Evolutionary conservation across 2,797 vertebrate species (phyloP).

Genomic region (Gymnoscopelus braueri): DNA sequence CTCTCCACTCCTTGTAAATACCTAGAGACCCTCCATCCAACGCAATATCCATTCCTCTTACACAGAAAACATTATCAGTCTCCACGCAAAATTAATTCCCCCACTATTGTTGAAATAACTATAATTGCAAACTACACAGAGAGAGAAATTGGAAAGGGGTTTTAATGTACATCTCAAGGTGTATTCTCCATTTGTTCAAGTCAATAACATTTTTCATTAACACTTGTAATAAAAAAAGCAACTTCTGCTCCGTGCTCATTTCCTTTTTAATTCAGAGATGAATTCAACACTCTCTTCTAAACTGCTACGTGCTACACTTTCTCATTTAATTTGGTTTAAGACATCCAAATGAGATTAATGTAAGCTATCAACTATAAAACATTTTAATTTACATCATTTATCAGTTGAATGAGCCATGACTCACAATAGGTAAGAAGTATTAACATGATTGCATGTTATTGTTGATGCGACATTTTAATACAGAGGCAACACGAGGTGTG

Average conservation of each 20-base stretch:
- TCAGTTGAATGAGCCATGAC: conserved; percentile 81
- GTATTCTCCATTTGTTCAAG: conserved; percentile 87
- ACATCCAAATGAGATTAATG: conserved; percentile 84
- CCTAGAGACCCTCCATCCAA: conserved; percentile 86
- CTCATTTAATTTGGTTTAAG: conserved; percentile 82
- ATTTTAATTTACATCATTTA: conserved; percentile 87
- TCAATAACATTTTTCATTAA: conserved; percentile 89
- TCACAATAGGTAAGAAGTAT: conserved; percentile 82
- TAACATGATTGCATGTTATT: conserved; percentile 75
- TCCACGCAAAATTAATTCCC: conserved; percentile 87
- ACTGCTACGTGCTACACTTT: conserved; percentile 77
- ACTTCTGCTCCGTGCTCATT: conserved; percentile 77
- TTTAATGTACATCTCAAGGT: conserved; percentile 92
- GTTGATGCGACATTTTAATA: conserved; percentile 74
- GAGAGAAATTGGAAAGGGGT: conserved; percentile 84
- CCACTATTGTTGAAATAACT: conserved; percentile 85
- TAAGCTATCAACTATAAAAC: conserved; percentile 78
- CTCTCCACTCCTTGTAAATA: conserved; percentile 82
- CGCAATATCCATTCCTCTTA: conserved; percentile 84
- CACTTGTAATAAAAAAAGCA: conserved; percentile 80
- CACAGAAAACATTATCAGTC: conserved; percentile 83
- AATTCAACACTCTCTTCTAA: conserved; percentile 76
- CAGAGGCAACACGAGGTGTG: conserved; percentile 64
- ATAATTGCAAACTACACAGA: conserved; percentile 86
- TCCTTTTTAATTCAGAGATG: conserved; percentile 84